These are phyloP conservation scores for Sogatella furcifera DNA, from an alignment of 1,140 invertebrate genomes.

Conservation along the genomic window DNA sequence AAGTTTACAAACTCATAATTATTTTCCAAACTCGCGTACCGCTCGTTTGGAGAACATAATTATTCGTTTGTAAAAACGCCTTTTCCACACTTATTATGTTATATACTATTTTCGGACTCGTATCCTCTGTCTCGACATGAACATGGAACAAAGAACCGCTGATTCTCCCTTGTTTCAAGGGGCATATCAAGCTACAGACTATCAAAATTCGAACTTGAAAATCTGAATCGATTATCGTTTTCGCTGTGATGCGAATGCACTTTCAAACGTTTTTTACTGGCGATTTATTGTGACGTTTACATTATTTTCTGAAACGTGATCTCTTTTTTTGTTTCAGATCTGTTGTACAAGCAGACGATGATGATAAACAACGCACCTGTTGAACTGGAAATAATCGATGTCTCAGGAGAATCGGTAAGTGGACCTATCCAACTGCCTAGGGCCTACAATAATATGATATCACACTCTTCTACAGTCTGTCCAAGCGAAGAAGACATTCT, in stretches of 20 bases:
- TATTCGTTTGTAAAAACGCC: too few relatives aligned
- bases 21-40: too few relatives aligned
- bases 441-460: too few relatives aligned
- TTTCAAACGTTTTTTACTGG: not conserved
- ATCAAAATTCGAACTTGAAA: not conserved
- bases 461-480: too few relatives aligned
- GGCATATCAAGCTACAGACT: not conserved
- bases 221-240: not conserved
- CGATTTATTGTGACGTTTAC: not conserved
- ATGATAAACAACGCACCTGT: constrained; percentile 54
- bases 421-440: constrained; percentile 7
- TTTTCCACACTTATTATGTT: too few relatives aligned
- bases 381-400: constrained; percentile 67
- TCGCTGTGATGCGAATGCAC: not conserved
- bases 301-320: constrained; percentile 7
- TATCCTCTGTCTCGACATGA: not conserved
- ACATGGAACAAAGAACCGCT: not conserved
- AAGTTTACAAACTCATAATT: too few relatives aligned
- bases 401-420: constrained; percentile 52
- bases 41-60: too few relatives aligned
- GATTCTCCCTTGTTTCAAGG: not conserved
- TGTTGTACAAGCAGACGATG: constrained; percentile 61
- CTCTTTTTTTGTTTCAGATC: constrained; percentile 48
- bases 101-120: too few relatives aligned
- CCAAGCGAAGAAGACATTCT: too few relatives aligned